phyloP scores from a whole-genome alignment of 2,888 invertebrate species.

The Tetranychus piercei region DNA sequence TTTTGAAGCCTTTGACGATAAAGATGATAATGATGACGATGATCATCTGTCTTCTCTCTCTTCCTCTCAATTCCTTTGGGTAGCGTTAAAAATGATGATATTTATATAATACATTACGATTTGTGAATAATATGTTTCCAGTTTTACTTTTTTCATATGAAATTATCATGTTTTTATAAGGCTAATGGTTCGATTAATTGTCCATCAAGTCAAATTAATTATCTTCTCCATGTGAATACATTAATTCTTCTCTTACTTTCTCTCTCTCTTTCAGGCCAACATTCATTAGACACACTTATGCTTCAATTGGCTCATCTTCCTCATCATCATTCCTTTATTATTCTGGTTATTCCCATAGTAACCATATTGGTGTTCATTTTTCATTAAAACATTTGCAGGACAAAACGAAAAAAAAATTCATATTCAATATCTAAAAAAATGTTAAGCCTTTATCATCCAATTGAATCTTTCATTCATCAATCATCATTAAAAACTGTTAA shows the following conservation, averaged over 20 bases:
- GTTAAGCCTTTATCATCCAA: no score
- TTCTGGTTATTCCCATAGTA: neutral
- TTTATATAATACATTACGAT: neutral
- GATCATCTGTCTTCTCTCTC: neutral
- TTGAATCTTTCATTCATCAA: no score
- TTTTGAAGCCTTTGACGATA: neutral
- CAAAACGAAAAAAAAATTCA: no score
- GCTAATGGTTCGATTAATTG: neutral
- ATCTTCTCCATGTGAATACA: neutral
- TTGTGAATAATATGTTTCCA: no score
- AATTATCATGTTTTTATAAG: no score
- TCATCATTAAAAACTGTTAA: no score
- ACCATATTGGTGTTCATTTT: slow-evolving; percentile 3
- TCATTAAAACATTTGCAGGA: neutral
- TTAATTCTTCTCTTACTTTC: neutral
- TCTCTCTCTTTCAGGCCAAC: neutral
- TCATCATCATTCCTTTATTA: neutral
- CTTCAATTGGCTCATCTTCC: neutral
- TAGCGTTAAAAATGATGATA: slow-evolving; percentile 1
- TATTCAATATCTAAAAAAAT: no score
- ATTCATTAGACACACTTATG: neutral
- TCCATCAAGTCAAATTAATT: neutral
- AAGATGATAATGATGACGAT: neutral
- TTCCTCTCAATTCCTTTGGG: neutral
- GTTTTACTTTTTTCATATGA: no score